phyloP scores from a whole-genome alignment of 2,888 invertebrate species.

The Brenthis hecate region DNA sequence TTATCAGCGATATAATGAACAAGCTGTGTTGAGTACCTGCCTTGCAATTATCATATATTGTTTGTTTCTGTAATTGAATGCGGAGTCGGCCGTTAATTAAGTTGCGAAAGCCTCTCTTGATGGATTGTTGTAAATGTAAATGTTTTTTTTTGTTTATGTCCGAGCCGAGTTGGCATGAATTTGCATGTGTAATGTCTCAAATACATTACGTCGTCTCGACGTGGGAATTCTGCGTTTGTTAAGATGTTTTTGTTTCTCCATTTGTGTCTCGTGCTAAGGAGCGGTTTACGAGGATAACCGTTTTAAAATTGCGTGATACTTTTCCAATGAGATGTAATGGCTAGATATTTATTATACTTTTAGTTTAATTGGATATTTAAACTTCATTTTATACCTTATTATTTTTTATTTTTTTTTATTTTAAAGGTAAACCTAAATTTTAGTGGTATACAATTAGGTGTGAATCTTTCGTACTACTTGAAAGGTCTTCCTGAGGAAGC shows the following conservation, averaged over 20 bases:
- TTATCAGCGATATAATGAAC: background rate
- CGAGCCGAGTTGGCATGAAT: slow-evolving; percentile 63
- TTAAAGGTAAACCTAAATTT: slow-evolving; percentile 10
- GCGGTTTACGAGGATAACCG: slow-evolving; percentile 44
- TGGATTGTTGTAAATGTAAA: slow-evolving; percentile 69
- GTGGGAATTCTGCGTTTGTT: slow-evolving; percentile 64
- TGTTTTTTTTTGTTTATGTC: slow-evolving; percentile 56
- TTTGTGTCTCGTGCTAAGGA: slow-evolving; percentile 63
- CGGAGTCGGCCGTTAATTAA: slow-evolving; percentile 67
- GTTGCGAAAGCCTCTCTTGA: slow-evolving; percentile 67
- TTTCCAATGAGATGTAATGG: slow-evolving; percentile 27
- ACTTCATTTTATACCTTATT: background rate
- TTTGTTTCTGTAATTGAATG: slow-evolving; percentile 78
- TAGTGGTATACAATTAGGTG: slow-evolving; percentile 32
- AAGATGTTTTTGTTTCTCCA: slow-evolving; percentile 52
- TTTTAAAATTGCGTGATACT: slow-evolving; percentile 33
- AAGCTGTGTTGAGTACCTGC: background rate
- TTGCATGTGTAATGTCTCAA: slow-evolving; percentile 72
- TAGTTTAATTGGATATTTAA: slow-evolving; percentile 17
- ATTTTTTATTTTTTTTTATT: background rate
- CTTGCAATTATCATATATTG: slow-evolving; percentile 55
- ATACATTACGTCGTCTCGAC: slow-evolving; percentile 62
- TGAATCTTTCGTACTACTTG: slow-evolving; percentile 63
- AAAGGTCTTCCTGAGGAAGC: slow-evolving; percentile 81
- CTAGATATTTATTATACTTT: slow-evolving; percentile 25